Evolutionary conservation across 2,797 vertebrate genomes (phyloP).

Genomic region (Diplodus sargus): DNA sequence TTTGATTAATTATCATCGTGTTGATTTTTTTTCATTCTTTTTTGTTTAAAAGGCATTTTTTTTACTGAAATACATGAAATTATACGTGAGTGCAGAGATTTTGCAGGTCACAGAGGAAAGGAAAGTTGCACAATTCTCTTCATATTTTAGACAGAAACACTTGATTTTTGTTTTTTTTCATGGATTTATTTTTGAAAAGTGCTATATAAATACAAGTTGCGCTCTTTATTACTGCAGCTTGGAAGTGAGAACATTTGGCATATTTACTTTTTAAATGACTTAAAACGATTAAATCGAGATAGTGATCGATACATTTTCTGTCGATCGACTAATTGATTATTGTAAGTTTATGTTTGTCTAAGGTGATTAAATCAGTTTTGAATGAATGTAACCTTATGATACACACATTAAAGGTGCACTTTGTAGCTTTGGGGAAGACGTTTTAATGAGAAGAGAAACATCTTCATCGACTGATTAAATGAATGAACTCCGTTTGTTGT

Average conservation of each 20-base stretch:
- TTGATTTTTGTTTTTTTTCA: neutral
- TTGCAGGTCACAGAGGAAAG: neutral
- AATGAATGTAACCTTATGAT: neutral
- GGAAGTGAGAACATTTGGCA: neutral
- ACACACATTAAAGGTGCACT: neutral
- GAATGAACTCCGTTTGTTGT: too few relatives aligned
- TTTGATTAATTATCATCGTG: neutral
- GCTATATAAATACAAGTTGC: neutral
- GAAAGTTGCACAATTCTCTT: conserved; percentile 17
- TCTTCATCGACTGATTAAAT: too few relatives aligned
- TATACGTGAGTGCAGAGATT: neutral
- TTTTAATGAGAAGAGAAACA: too few relatives aligned
- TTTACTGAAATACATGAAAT: neutral
- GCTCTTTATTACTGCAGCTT: neutral
- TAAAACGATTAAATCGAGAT: neutral
- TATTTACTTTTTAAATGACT: neutral
- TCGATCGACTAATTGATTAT: neutral
- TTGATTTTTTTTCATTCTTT: neutral
- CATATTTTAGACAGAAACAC: neutral
- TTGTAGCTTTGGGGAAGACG: too few relatives aligned
- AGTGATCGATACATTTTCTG: neutral
- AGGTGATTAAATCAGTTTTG: neutral
- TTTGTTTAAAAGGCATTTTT: neutral
- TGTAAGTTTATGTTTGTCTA: neutral
- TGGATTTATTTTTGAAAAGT: neutral